Evolutionary conservation across 2,888 invertebrate genomes (phyloP).

Genomic region (Lasioglossum villosulum): DNA sequence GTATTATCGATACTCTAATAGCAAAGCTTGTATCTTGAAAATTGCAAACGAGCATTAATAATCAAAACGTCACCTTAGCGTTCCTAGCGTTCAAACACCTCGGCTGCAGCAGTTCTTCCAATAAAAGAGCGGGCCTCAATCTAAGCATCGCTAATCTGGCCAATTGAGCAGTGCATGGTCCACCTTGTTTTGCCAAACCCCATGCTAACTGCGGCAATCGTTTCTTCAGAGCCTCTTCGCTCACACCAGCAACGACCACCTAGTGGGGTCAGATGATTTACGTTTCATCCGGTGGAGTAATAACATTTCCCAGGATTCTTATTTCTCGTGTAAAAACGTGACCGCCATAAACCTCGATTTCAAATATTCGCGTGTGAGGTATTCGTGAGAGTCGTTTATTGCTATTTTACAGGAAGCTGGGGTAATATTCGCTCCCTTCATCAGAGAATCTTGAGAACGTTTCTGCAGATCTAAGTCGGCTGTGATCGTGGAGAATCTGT

Average conservation of each 20-base stretch:
- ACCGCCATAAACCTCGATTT: constrained; percentile 22
- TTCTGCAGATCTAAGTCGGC: not conserved
- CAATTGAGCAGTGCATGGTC: constrained; percentile 84
- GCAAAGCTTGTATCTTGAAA: too few species aligned
- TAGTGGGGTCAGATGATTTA: constrained; percentile 35
- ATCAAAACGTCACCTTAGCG: constrained; percentile 75
- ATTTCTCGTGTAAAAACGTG: not conserved
- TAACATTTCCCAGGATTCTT: not conserved
- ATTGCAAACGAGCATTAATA: not conserved
- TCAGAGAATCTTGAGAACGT: not conserved
- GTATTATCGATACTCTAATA: too few species aligned
- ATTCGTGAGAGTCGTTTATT: not conserved
- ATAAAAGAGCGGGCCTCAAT: constrained; percentile 85
- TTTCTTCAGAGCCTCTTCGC: constrained; percentile 81
- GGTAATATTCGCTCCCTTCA: not conserved
- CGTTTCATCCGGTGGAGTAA: not conserved
- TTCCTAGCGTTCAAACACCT: constrained; percentile 81
- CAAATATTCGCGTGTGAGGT: constrained; percentile 8
- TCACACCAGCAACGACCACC: constrained; percentile 79
- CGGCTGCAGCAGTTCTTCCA: constrained; percentile 85
- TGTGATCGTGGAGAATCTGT: not conserved
- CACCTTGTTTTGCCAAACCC: constrained; percentile 85
- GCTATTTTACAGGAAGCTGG: constrained; percentile 8
- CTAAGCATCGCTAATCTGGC: constrained; percentile 84
- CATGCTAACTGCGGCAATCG: constrained; percentile 84